These are phyloP conservation scores for Rhinatrema bivittatum DNA, from an alignment of 2,797 vertebrate genomes.

Conservation along the genomic window DNA sequence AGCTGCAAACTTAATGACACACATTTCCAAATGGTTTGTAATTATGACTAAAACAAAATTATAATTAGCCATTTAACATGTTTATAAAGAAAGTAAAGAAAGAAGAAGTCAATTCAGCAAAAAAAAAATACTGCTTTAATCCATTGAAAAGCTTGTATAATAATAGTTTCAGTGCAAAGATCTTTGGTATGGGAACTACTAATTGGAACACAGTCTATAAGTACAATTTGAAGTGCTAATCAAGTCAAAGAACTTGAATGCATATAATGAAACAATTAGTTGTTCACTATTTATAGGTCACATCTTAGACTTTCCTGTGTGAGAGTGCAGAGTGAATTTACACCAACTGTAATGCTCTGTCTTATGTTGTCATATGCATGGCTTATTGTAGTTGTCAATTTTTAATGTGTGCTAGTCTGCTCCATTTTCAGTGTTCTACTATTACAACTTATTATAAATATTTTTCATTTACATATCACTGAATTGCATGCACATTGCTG, in stretches of 20 bases:
- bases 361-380: constrained; percentile 1
- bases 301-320: constrained; percentile 1
- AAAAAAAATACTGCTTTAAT: constrained; percentile 41
- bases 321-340: neutral
- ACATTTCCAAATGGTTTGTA: constrained; percentile 31
- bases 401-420: no score
- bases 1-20: constrained; percentile 31
- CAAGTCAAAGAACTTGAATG: constrained; percentile 18
- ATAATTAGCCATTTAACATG: constrained; percentile 42
- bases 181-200: constrained; percentile 27
- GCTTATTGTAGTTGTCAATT: no score
- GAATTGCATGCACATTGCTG: no score
- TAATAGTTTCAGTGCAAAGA: constrained; percentile 32
- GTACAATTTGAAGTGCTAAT: constrained; percentile 27
- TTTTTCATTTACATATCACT: no score
- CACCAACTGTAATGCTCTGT: neutral
- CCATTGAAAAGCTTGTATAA: constrained; percentile 29
- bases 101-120: constrained; percentile 33
- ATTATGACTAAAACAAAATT: constrained; percentile 38
- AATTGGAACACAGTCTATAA: constrained; percentile 41
- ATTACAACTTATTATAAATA: no score
- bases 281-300: constrained; percentile 18
- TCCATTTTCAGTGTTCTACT: no score
- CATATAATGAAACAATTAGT: constrained; percentile 36
- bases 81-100: constrained; percentile 35